Percentiles rank a stretch among this genome's conserved stretches.
Conservation (phyloP, 2,888 invertebrate genomes). For the Rotaria sp. region DNA sequence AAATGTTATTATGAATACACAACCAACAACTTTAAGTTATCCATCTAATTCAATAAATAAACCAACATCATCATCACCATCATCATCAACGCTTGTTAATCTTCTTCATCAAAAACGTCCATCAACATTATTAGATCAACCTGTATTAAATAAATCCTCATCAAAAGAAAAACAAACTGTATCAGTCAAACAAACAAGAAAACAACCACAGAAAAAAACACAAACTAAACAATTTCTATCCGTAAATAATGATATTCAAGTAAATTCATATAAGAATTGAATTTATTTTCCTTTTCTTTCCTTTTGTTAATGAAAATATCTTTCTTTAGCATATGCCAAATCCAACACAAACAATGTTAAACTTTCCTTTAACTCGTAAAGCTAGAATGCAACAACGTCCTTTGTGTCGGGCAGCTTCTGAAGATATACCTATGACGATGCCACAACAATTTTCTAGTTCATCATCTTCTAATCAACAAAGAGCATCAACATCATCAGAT, state of each 20-base stretch:
- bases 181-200: background rate
- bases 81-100: conserved; percentile 5
- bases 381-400: background rate
- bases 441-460: background rate
- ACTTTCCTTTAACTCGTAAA: background rate
- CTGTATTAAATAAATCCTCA: background rate
- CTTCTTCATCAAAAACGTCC: conserved; percentile 21
- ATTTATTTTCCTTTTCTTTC: no score
- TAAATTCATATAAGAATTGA: background rate
- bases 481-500: background rate
- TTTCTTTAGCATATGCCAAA: background rate
- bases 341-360: background rate
- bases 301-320: background rate
- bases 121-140: background rate
- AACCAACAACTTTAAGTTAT: background rate
- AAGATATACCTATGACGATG: background rate
- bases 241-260: background rate
- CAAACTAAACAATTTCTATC: background rate
- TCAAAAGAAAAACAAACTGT: background rate
- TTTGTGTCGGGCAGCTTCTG: background rate
- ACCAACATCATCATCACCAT: background rate
- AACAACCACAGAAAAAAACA: background rate
- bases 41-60: background rate
- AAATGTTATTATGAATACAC: background rate
- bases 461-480: background rate